Percentiles rank a stretch among this genome's conserved stretches.
These are phyloP conservation scores for Musca vetustissima DNA, from an alignment of 1,140 invertebrate species.

Conservation along the genomic window DNA sequence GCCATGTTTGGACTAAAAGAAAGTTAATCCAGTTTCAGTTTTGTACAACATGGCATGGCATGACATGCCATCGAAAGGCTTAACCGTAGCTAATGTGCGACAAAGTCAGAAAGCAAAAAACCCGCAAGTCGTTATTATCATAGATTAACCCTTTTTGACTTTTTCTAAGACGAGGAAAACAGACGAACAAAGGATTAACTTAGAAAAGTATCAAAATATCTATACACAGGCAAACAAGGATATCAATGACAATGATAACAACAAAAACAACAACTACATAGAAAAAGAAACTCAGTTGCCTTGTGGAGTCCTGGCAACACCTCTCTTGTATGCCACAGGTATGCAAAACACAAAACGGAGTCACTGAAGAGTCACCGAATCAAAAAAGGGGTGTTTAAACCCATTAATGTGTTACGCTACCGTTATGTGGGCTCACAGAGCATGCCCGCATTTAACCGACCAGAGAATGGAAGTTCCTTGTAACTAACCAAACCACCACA, in stretches of 20 bases:
- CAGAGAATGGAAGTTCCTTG: background rate
- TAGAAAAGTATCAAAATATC: background rate
- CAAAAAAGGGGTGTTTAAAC: constrained; percentile 48
- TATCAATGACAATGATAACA: background rate
- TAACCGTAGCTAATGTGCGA: constrained; percentile 14
- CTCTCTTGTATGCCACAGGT: background rate
- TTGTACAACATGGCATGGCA: too few species aligned
- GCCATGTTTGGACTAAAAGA: background rate
- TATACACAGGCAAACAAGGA: background rate
- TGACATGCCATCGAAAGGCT: too few species aligned
- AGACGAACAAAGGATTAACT: background rate
- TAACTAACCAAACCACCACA: constrained; percentile 29
- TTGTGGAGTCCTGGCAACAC: too few species aligned
- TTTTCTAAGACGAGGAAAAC: background rate
- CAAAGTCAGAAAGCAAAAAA: constrained; percentile 6
- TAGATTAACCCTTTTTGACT: constrained; percentile 20
- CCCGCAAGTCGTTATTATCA: constrained; percentile 21
- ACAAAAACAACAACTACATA: background rate
- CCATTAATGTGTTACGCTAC: constrained; percentile 41
- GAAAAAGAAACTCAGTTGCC: background rate
- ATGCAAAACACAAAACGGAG: too few species aligned
- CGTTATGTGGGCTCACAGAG: background rate
- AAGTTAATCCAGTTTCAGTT: constrained; percentile 12
- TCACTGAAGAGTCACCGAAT: background rate
- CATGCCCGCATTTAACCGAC: background rate